phyloP scores from a whole-genome alignment of 2,113 vertebrate genomes.

The Catharus fuscescens region DNA sequence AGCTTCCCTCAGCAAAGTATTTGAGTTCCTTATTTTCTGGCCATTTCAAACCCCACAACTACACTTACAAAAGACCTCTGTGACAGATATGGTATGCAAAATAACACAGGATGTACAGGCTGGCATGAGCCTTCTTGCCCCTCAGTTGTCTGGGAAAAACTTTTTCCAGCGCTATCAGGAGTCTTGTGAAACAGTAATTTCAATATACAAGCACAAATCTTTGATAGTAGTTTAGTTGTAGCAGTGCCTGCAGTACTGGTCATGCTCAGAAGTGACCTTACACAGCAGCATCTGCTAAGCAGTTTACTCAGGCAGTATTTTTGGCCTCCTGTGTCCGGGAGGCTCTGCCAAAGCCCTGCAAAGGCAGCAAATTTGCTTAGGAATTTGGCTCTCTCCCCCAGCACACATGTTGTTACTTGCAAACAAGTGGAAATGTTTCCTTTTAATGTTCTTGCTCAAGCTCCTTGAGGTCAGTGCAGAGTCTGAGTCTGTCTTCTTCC shows the following conservation, averaged over 20 bases:
- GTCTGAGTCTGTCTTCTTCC: background rate
- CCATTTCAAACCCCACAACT: background rate
- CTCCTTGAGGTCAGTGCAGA: conserved; percentile 8
- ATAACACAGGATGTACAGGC: background rate
- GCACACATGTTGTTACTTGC: conserved; percentile 31
- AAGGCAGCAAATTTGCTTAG: conserved; percentile 27
- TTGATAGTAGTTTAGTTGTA: background rate
- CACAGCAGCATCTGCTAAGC: background rate
- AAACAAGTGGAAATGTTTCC: conserved; percentile 1
- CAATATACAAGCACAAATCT: background rate
- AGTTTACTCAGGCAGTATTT: background rate
- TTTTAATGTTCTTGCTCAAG: background rate
- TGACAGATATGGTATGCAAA: background rate
- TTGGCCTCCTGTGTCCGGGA: background rate
- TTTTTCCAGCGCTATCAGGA: background rate
- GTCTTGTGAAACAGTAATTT: background rate
- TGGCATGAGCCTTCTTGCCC: background rate
- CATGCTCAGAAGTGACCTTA: background rate
- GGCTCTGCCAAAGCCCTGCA: background rate
- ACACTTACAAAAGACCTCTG: background rate
- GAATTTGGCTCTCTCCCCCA: conserved; percentile 2
- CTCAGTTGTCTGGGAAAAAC: background rate
- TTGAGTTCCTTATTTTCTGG: background rate
- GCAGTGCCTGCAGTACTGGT: background rate
- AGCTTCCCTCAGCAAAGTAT: background rate